A percentile compares a stretch with the other conserved stretches of the same genome.
phyloP scores from a whole-genome alignment of 2,888 invertebrate species.

The Acheta domesticus region DNA sequence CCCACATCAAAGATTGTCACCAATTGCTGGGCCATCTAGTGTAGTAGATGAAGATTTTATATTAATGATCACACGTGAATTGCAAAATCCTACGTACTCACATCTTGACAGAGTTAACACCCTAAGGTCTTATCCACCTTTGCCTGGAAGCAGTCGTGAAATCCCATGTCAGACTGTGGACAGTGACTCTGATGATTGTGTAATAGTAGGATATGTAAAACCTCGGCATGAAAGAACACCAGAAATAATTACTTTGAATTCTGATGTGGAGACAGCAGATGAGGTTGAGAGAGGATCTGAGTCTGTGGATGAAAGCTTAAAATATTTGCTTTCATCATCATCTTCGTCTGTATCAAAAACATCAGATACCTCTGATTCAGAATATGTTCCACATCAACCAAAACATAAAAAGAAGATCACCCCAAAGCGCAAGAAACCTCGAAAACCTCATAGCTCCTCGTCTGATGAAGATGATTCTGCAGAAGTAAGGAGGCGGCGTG shows the following conservation, averaged over 20 bases:
- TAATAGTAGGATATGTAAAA: constrained; percentile 63
- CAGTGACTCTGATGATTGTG: constrained; percentile 51
- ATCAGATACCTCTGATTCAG: constrained; percentile 2
- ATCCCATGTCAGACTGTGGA: background rate
- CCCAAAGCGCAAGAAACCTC: background rate
- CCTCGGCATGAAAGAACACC: constrained; percentile 65
- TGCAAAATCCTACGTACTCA: background rate
- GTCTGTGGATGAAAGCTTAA: background rate
- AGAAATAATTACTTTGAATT: constrained; percentile 58
- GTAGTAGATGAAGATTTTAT: constrained; percentile 11
- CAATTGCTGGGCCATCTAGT: constrained; percentile 35
- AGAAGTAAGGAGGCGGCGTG: too few species aligned
- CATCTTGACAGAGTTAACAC: background rate
- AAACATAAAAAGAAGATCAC: background rate
- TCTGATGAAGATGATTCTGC: background rate
- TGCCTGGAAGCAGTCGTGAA: background rate
- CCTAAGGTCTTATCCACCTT: background rate
- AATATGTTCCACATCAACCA: background rate
- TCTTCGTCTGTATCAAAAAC: background rate
- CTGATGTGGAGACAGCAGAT: constrained; percentile 49
- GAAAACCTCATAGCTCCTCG: background rate
- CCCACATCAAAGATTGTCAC: background rate
- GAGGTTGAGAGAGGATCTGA: background rate
- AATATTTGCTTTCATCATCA: background rate
- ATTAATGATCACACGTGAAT: background rate